phyloP scores from a whole-genome alignment of 2,113 vertebrate genomes.

The Nycticebus coucang region DNA sequence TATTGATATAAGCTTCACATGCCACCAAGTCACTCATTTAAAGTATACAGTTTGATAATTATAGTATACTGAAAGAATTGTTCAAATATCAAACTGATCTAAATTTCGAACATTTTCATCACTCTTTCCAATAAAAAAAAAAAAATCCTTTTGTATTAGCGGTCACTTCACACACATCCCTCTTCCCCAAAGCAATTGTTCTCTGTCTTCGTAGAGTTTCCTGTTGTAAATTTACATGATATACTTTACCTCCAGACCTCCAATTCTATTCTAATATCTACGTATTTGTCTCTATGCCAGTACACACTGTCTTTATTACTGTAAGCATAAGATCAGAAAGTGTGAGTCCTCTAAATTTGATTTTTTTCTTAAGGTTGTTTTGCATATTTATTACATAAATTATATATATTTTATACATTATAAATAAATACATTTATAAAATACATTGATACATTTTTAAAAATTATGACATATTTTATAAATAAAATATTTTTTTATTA shows the following conservation, averaged over 20 bases:
- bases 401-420: not conserved
- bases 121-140: not conserved
- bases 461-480: not conserved
- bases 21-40: not conserved
- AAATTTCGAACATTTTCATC: not conserved
- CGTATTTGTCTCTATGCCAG: not conserved
- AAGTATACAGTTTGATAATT: not conserved
- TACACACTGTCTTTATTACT: not conserved
- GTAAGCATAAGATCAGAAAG: not conserved
- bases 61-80: not conserved
- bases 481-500: too few relatives aligned
- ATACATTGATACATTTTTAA: not conserved
- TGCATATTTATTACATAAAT: not conserved
- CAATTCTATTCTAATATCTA: not conserved
- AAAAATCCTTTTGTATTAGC: not conserved
- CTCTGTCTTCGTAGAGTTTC: not conserved
- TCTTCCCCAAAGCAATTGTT: not conserved
- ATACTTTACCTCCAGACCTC: not conserved
- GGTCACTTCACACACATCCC: not conserved
- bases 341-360: not conserved
- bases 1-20: not conserved
- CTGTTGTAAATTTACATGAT: not conserved
- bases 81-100: not conserved
- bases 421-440: not conserved
- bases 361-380: not conserved